Percentiles rank a stretch among this genome's conserved stretches.
phyloP scores from a whole-genome alignment of 1,140 invertebrate species.

The Eupristina koningsbergeri region DNA sequence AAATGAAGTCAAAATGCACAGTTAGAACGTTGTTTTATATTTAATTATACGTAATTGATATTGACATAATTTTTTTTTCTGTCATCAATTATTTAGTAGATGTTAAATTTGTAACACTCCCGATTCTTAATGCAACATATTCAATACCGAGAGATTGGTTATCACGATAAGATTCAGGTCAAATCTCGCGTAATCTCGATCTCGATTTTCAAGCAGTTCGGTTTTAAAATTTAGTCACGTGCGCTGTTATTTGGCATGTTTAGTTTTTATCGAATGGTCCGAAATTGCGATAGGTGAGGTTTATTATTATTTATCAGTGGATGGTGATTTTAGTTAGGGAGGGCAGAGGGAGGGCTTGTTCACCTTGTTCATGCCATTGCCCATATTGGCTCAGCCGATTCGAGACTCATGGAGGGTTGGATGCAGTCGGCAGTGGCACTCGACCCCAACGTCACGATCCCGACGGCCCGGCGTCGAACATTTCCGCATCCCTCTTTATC shows the following conservation, averaged over 20 bases:
- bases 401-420: not conserved
- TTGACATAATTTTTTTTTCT: not conserved
- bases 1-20: too few species aligned
- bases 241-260: too few species aligned
- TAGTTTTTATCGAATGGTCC: not conserved
- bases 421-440: not conserved
- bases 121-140: not conserved
- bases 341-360: not conserved
- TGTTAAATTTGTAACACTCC: not conserved
- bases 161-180: not conserved
- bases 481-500: not conserved
- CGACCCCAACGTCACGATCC: not conserved
- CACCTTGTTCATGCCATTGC: slow-evolving; percentile 87
- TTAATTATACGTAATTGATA: not conserved
- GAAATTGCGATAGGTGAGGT: too few species aligned
- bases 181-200: not conserved
- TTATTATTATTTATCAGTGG: too few species aligned
- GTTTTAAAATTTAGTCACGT: too few species aligned
- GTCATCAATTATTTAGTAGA: not conserved
- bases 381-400: slow-evolving; percentile 74
- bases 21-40: too few species aligned
- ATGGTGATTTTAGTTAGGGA: too few species aligned
- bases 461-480: not conserved
- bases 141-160: not conserved
- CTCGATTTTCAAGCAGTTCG: too few species aligned